These are phyloP conservation scores for Leuciscus idus DNA, from an alignment of 2,113 vertebrate species.

Conservation along the genomic window DNA sequence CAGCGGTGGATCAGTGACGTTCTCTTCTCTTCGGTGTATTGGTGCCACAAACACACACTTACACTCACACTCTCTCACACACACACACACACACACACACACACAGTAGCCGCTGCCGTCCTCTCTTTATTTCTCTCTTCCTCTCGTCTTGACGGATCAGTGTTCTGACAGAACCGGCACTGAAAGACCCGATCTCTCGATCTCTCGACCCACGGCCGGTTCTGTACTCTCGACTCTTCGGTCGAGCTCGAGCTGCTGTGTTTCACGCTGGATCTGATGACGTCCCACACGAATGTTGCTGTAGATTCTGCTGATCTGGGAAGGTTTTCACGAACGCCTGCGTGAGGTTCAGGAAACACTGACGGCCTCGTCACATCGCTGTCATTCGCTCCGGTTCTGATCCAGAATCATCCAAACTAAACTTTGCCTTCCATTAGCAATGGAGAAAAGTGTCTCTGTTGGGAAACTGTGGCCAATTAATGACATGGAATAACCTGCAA, in stretches of 20 bases:
- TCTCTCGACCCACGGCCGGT: too few species aligned
- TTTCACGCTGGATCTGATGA: not conserved
- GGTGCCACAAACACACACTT: not conserved
- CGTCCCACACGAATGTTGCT: not conserved
- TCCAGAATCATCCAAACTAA: not conserved
- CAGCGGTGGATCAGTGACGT: not conserved
- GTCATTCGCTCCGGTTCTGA: not conserved
- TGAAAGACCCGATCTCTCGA: too few species aligned
- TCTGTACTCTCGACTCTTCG: not conserved
- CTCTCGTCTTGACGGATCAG: not conserved
- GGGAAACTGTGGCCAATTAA: not conserved
- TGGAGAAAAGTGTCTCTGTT: not conserved
- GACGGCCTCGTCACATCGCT: too few species aligned
- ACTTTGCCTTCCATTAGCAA: not conserved
- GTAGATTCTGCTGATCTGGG: not conserved
- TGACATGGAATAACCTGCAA: not conserved
- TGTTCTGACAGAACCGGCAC: not conserved
- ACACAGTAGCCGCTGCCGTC: too few species aligned
- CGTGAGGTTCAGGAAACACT: not conserved
- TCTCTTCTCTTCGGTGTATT: not conserved
- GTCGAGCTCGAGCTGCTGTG: not conserved
- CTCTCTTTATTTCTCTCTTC: too few species aligned
- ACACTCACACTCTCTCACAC: too few species aligned
- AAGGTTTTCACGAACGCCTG: not conserved
- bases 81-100: too few species aligned